Evolutionary conservation across 2,888 invertebrate genomes (phyloP).

Genomic region (Platynereis dumerilii): DNA sequence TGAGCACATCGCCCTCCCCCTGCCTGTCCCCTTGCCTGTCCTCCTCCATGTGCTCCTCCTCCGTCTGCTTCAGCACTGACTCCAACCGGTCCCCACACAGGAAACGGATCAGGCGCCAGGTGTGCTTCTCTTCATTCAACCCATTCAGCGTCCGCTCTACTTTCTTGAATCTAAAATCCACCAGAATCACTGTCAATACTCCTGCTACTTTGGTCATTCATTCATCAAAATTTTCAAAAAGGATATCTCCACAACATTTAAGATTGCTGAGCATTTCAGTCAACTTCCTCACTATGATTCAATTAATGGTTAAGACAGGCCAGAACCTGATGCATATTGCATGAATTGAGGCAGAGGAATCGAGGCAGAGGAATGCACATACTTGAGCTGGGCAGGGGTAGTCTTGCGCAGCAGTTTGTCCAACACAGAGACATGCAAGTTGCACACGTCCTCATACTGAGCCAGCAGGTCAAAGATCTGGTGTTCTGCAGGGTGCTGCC

Average conservation of each 20-base stretch:
- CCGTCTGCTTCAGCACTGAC: slow-evolving; percentile 38
- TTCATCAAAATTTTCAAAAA: too few species aligned
- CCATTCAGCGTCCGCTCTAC: slow-evolving; percentile 48
- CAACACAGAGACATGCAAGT: slow-evolving; percentile 70
- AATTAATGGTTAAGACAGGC: too few species aligned
- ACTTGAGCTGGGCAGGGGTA: slow-evolving; percentile 48
- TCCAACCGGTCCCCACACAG: slow-evolving; percentile 81
- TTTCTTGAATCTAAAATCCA: slow-evolving; percentile 48
- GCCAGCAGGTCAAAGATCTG: slow-evolving; percentile 71
- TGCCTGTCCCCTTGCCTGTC: too few species aligned
- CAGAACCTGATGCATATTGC: too few species aligned
- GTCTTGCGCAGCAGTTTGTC: slow-evolving; percentile 62
- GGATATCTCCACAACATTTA: too few species aligned
- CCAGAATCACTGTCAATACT: neutral
- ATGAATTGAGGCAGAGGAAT: too few species aligned
- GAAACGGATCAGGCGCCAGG: slow-evolving; percentile 84
- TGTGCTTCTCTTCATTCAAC: slow-evolving; percentile 82
- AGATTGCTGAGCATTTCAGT: too few species aligned
- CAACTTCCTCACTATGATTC: too few species aligned
- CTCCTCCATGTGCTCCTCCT: slow-evolving; percentile 28
- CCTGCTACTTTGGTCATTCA: too few species aligned
- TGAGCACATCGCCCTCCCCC: too few species aligned
- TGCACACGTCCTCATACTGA: slow-evolving; percentile 72
- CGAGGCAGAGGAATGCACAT: too few species aligned
- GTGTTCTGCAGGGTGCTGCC: slow-evolving; percentile 46